A percentile compares a stretch with the other conserved stretches of the same genome.
These are phyloP conservation scores for Gephyroberyx darwinii DNA, from an alignment of 2,797 vertebrate species.

Conservation along the genomic window DNA sequence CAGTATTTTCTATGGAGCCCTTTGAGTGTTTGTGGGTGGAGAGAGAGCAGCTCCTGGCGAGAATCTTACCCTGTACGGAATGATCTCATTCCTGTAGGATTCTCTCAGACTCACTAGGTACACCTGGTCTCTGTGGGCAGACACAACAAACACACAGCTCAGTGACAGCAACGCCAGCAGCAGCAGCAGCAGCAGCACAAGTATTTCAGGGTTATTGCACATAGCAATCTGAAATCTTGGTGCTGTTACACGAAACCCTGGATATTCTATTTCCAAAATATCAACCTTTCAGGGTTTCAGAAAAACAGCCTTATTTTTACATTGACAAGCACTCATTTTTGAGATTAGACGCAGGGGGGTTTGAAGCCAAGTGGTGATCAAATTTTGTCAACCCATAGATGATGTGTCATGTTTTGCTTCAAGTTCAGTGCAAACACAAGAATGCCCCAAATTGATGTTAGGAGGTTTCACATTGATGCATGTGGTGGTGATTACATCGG, in stretches of 20 bases:
- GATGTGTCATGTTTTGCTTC: conserved; percentile 7
- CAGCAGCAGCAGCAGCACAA: neutral
- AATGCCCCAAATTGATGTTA: conserved; percentile 11
- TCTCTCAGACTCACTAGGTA: conserved; percentile 98
- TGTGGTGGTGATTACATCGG: conserved; percentile 50
- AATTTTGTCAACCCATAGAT: neutral
- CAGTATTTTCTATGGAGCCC: conserved; percentile 55
- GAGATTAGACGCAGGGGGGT: neutral
- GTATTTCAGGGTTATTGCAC: neutral
- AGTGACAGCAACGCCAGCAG: conserved; percentile 18
- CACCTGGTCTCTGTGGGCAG: conserved; percentile 93
- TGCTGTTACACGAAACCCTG: conserved; percentile 1
- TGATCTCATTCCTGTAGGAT: conserved; percentile 94
- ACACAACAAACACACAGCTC: conserved; percentile 47
- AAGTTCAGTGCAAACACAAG: conserved; percentile 20
- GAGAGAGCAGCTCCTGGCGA: conserved; percentile 51
- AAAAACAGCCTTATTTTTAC: neutral
- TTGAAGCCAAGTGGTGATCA: neutral
- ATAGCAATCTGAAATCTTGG: neutral
- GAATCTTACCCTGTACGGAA: conserved; percentile 92
- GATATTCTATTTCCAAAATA: neutral
- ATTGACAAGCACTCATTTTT: conserved; percentile 6
- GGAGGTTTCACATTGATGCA: conserved; percentile 39
- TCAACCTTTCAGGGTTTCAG: neutral
- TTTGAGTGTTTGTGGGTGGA: conserved; percentile 57